These are phyloP conservation scores for Koerneria pararmatus DNA, from an alignment of 2,888 invertebrate species.

Conservation along the genomic window DNA sequence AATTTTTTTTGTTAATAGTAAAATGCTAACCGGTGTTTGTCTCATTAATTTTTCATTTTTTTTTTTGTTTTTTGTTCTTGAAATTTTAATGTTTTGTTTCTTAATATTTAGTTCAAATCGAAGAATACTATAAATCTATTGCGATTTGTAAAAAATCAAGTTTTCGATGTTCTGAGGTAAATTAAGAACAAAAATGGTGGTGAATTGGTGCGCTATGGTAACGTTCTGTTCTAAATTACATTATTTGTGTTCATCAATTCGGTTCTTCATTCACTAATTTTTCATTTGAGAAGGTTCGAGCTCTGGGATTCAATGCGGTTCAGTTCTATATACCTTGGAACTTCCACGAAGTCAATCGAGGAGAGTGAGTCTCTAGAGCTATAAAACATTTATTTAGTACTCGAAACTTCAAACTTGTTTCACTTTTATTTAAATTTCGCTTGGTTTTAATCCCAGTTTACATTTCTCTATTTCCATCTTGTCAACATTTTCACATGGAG, in stretches of 20 bases:
- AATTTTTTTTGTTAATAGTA: neutral
- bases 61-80: neutral
- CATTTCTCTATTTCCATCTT: too few relatives aligned
- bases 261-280: constrained; percentile 2
- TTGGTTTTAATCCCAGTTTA: too few relatives aligned
- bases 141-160: neutral
- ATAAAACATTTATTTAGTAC: too few relatives aligned
- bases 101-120: too few relatives aligned
- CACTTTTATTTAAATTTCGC: too few relatives aligned
- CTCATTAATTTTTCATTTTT: neutral
- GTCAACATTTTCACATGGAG: too few relatives aligned
- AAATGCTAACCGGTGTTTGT: neutral
- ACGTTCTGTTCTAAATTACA: neutral
- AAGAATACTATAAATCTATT: too few relatives aligned
- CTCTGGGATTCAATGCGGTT: constrained; percentile 65
- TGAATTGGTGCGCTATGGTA: neutral
- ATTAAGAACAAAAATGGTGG: neutral
- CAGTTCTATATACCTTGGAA: constrained; percentile 57
- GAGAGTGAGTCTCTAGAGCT: constrained; percentile 35
- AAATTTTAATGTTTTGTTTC: too few relatives aligned
- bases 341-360: constrained; percentile 41
- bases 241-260: constrained; percentile 3
- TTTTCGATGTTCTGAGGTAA: neutral
- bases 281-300: constrained; percentile 32
- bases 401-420: too few relatives aligned